Percentiles rank a stretch among this genome's conserved stretches.
Evolutionary conservation across 2,797 vertebrate species (phyloP).

Genomic region (Amblyraja radiata): DNA sequence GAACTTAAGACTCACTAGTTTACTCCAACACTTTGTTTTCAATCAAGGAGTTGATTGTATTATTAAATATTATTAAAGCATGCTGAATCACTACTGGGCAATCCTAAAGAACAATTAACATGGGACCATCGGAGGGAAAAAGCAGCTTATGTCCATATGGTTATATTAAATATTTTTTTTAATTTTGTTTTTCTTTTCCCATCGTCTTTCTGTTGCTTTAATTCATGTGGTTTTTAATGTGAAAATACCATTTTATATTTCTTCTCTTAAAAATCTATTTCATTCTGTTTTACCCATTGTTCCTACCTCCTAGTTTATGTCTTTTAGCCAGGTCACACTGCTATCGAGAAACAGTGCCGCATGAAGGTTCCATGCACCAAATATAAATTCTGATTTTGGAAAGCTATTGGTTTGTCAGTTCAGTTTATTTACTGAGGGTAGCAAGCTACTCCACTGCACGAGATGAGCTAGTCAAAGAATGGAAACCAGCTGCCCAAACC

Average conservation of each 20-base stretch:
- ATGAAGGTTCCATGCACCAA: conserved; percentile 61
- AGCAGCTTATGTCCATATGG: neutral
- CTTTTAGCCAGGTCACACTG: conserved; percentile 57
- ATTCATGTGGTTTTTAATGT: neutral
- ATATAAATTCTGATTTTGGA: conserved; percentile 58
- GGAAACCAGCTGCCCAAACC: conserved; percentile 81
- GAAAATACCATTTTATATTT: neutral
- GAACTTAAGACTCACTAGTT: no score
- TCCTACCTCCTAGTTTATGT: neutral
- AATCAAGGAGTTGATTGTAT: neutral
- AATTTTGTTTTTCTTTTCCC: neutral
- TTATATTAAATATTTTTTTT: neutral
- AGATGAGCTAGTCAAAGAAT: conserved; percentile 67
- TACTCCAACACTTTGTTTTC: no score
- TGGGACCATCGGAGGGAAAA: neutral
- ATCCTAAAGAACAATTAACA: neutral
- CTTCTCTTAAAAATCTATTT: neutral
- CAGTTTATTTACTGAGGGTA: conserved; percentile 60
- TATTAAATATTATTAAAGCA: neutral
- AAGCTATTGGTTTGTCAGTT: conserved; percentile 62
- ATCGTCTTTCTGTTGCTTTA: neutral
- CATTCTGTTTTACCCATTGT: neutral
- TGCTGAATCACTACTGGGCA: neutral
- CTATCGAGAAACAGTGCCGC: conserved; percentile 62
- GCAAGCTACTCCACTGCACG: conserved; percentile 51